Evolutionary conservation across 2,113 vertebrate species (phyloP).

Genomic region (Engystomops pustulosus): DNA sequence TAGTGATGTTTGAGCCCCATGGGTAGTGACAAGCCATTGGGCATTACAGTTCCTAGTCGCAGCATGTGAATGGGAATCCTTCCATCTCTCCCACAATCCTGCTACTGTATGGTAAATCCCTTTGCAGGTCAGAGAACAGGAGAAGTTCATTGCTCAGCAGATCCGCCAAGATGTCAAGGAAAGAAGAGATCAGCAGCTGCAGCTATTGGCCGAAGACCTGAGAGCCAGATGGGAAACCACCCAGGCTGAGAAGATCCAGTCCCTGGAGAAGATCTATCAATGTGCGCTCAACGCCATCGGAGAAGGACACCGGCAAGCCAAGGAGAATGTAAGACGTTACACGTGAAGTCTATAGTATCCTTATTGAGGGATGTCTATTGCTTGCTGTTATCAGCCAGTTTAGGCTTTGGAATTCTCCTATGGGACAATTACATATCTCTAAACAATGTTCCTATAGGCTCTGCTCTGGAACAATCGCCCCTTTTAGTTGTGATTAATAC

Average conservation of each 20-base stretch:
- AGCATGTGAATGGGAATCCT: neutral
- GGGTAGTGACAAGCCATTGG: too few species aligned
- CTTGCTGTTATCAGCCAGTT: neutral
- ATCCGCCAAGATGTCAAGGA: conserved; percentile 85
- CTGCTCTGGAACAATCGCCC: too few species aligned
- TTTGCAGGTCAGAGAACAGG: conserved; percentile 90
- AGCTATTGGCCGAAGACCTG: conserved; percentile 78
- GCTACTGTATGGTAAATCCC: neutral
- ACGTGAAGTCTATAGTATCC: neutral
- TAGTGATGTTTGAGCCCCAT: too few species aligned
- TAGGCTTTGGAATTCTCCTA: neutral
- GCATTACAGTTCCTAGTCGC: too few species aligned
- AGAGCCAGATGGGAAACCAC: conserved; percentile 81
- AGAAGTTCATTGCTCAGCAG: conserved; percentile 82
- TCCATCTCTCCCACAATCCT: neutral
- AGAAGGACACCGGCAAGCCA: conserved; percentile 85
- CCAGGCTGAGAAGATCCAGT: conserved; percentile 78
- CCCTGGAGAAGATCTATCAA: conserved; percentile 80
- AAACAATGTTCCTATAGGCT: too few species aligned
- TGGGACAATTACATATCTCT: too few species aligned
- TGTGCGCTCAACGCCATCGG: conserved; percentile 82
- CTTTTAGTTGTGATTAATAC: too few species aligned
- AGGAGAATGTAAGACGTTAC: conserved; percentile 78
- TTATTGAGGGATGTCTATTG: neutral
- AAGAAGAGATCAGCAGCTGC: conserved; percentile 76